A percentile compares a stretch with the other conserved stretches of the same genome.
These are phyloP conservation scores for Molothrus ater DNA, from an alignment of 2,797 vertebrate species.

Conservation along the genomic window DNA sequence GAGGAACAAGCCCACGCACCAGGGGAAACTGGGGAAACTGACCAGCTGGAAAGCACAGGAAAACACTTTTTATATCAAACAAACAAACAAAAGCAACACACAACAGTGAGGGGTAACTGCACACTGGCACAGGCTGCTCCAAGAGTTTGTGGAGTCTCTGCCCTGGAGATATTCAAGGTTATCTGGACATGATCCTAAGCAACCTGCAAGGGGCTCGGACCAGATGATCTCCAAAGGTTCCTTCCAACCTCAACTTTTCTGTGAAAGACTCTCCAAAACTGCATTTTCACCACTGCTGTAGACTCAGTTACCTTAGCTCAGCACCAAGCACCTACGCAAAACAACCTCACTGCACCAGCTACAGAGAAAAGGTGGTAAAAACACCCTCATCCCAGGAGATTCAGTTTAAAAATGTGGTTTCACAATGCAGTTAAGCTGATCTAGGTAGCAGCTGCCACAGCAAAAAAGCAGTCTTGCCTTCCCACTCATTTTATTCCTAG, in stretches of 20 bases:
- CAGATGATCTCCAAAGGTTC: background rate
- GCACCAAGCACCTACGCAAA: background rate
- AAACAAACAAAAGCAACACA: background rate
- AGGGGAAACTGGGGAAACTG: fast-evolving
- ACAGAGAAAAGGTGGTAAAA: background rate
- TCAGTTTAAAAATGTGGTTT: background rate
- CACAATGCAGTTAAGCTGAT: background rate
- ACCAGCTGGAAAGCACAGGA: background rate
- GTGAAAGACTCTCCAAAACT: background rate
- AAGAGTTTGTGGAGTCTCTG: background rate
- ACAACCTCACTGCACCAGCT: background rate
- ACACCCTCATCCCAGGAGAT: background rate
- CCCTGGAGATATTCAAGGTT: background rate
- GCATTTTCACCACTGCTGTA: background rate
- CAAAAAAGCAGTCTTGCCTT: background rate
- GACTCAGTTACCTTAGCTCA: background rate
- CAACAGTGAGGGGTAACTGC: background rate
- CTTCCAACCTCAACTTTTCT: background rate
- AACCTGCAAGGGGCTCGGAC: background rate
- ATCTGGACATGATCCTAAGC: background rate
- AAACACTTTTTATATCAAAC: background rate
- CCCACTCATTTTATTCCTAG: background rate
- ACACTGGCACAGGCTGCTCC: background rate
- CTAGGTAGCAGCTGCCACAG: background rate
- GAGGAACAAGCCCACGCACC: background rate